These are phyloP conservation scores for Sericinus montela DNA, from an alignment of 2,888 invertebrate genomes.

Conservation along the genomic window DNA sequence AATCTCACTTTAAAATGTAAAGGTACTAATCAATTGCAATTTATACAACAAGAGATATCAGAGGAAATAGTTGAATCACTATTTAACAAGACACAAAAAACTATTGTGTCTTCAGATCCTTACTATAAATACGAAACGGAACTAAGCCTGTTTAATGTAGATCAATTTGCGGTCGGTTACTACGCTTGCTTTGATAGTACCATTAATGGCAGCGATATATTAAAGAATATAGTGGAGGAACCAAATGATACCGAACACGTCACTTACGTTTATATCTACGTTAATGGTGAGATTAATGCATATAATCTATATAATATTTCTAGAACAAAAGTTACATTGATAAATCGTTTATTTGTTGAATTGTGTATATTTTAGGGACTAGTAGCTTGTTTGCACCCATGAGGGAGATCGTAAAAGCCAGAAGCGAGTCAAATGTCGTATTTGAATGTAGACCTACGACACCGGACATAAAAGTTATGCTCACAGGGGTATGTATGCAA, in stretches of 20 bases:
- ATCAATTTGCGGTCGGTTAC: constrained; percentile 70
- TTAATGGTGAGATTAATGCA: constrained; percentile 55
- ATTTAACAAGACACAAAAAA: constrained; percentile 33
- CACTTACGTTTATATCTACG: constrained; percentile 65
- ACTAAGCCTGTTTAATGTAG: constrained; percentile 65
- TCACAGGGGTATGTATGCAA: constrained; percentile 61
- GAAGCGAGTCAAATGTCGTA: constrained; percentile 44
- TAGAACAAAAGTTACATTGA: constrained; percentile 16
- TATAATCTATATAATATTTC: constrained; percentile 2
- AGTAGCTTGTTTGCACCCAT: constrained; percentile 61
- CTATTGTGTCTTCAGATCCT: constrained; percentile 30
- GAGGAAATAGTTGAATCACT: constrained; percentile 43
- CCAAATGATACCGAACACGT: constrained; percentile 52
- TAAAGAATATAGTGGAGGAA: constrained; percentile 50
- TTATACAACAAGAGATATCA: constrained; percentile 56
- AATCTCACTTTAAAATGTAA: constrained; percentile 59
- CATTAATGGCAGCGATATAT: constrained; percentile 42
- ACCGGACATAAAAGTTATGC: constrained; percentile 58
- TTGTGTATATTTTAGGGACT: constrained; percentile 60
- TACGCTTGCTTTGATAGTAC: constrained; percentile 75
- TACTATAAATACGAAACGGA: constrained; percentile 58
- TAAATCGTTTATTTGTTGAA: constrained; percentile 27
- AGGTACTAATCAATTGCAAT: constrained; percentile 44
- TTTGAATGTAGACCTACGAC: constrained; percentile 71
- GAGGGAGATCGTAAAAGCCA: constrained; percentile 51